These are phyloP conservation scores for Nautilus pompilius DNA, from an alignment of 1,140 invertebrate genomes.

Conservation along the genomic window DNA sequence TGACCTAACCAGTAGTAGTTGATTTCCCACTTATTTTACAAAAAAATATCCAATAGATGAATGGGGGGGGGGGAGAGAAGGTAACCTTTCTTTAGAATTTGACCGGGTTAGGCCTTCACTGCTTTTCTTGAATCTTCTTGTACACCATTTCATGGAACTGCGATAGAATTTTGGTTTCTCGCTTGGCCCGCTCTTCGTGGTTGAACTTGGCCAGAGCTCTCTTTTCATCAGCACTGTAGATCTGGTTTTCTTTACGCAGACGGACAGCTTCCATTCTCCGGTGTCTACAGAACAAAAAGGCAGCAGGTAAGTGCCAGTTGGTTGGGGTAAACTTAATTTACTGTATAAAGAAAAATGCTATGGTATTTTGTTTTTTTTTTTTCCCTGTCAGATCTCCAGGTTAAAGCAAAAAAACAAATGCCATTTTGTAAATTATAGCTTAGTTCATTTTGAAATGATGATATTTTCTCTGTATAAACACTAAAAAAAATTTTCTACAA, in stretches of 20 bases:
- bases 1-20: too few relatives aligned
- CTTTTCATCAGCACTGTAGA: slow-evolving; percentile 99
- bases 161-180: slow-evolving; percentile 85
- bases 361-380: background rate
- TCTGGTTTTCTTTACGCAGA: slow-evolving; percentile 98
- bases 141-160: slow-evolving; percentile 92
- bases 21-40: too few relatives aligned
- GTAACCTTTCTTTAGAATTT: too few relatives aligned
- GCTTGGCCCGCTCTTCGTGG: slow-evolving; percentile 92
- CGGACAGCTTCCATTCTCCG: slow-evolving; percentile 99
- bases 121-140: slow-evolving; percentile 54
- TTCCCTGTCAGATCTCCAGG: background rate
- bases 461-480: too few relatives aligned
- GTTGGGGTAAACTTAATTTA: too few relatives aligned
- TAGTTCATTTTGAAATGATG: too few relatives aligned
- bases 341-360: too few relatives aligned
- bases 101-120: too few relatives aligned
- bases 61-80: too few relatives aligned
- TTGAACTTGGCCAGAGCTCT: slow-evolving; percentile 96
- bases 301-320: background rate
- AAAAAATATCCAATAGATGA: too few relatives aligned
- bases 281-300: slow-evolving; percentile 67
- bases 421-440: too few relatives aligned
- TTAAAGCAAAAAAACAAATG: background rate
- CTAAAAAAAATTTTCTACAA: too few relatives aligned